phyloP scores from a whole-genome alignment of 2,113 vertebrate species.

The Phaetusa simplex region DNA sequence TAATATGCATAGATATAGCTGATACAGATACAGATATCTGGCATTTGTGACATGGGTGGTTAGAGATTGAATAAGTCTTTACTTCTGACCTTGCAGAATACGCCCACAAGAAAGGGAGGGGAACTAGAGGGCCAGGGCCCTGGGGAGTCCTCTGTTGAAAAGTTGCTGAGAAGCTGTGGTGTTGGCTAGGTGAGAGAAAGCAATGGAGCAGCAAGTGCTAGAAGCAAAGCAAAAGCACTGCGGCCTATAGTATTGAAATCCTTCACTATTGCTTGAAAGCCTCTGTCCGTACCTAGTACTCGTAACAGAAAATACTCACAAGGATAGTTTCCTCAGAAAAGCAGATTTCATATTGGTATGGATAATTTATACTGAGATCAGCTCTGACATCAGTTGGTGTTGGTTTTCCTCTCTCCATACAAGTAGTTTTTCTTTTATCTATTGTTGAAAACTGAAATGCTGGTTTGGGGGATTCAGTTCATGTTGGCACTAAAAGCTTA shows the following conservation, averaged over 20 bases:
- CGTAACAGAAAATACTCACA: neutral
- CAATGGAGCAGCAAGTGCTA: neutral
- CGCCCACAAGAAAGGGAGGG: accelerated
- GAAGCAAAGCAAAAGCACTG: neutral
- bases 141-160: neutral
- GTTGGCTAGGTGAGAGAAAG: neutral
- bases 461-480: neutral
- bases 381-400: neutral
- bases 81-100: neutral
- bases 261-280: neutral
- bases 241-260: neutral
- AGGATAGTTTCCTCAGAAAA: neutral
- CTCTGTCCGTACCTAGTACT: neutral
- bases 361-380: neutral
- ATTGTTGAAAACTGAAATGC: neutral
- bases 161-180: neutral
- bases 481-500: neutral
- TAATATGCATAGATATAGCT: neutral
- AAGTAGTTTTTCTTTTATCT: neutral
- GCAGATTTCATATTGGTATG: accelerated
- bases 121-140: neutral
- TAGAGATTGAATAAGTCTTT: neutral
- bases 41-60: accelerated
- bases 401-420: neutral
- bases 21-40: neutral